These are phyloP conservation scores for Strix occidentalis DNA, from an alignment of 2,797 vertebrate genomes.

Conservation along the genomic window DNA sequence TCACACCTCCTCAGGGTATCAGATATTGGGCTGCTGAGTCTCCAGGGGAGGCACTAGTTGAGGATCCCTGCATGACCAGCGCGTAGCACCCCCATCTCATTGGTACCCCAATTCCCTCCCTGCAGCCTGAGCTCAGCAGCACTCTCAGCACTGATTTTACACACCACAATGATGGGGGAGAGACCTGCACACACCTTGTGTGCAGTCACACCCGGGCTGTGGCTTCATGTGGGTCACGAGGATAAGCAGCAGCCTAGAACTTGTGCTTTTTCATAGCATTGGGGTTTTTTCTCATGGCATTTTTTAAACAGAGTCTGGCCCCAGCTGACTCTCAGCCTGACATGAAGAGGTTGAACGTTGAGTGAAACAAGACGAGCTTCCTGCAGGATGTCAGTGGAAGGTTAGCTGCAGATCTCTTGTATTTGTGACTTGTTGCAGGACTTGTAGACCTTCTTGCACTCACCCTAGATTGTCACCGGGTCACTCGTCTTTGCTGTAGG, in stretches of 20 bases:
- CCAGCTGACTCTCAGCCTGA: background rate
- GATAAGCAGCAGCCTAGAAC: background rate
- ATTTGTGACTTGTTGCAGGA: background rate
- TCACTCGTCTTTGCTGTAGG: background rate
- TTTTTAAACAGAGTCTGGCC: background rate
- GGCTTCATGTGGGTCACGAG: background rate
- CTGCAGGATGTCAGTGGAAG: background rate
- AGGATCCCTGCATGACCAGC: background rate
- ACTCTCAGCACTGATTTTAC: background rate
- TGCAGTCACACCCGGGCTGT: background rate
- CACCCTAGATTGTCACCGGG: background rate
- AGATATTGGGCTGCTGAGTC: background rate
- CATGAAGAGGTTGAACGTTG: background rate
- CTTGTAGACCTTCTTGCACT: background rate
- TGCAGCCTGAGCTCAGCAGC: background rate
- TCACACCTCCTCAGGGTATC: background rate
- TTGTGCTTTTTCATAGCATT: background rate
- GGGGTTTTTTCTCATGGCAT: background rate
- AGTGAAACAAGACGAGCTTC: background rate
- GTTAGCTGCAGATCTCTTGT: background rate
- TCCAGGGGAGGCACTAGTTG: background rate
- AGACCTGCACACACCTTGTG: background rate
- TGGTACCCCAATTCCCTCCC: background rate
- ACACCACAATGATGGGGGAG: too few species aligned
- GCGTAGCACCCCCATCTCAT: accelerated